Conservation (phyloP, 2,888 invertebrate genomes). For the Dicyrtoma fusca region DNA sequence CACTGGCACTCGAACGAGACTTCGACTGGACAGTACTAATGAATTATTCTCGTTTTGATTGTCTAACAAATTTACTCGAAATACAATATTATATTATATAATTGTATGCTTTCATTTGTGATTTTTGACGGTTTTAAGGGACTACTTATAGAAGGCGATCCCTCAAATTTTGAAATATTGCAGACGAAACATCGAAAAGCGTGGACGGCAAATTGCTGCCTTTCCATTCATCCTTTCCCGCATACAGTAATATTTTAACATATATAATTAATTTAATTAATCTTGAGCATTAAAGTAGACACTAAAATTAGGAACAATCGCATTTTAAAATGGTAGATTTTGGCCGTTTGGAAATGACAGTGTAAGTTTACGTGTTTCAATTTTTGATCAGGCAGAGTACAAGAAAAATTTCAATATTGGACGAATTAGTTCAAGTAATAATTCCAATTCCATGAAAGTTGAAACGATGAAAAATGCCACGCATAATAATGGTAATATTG, state of each 20-base stretch:
- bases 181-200: slow-evolving; percentile 58
- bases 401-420: slow-evolving; percentile 27
- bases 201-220: slow-evolving; percentile 58
- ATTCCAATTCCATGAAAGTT: not conserved
- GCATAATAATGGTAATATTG: too few relatives aligned
- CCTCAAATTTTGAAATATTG: slow-evolving; percentile 57
- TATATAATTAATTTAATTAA: too few relatives aligned
- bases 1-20: slow-evolving; percentile 59
- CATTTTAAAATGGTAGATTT: too few relatives aligned
- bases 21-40: slow-evolving; percentile 59
- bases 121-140: slow-evolving; percentile 58
- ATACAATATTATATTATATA: too few relatives aligned
- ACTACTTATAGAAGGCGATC: slow-evolving; percentile 59
- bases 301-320: too few relatives aligned
- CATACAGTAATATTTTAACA: slow-evolving; percentile 25
- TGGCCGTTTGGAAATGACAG: too few relatives aligned
- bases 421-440: slow-evolving; percentile 9
- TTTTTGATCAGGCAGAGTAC: slow-evolving; percentile 19
- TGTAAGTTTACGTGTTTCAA: not conserved
- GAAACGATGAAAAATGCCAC: not conserved
- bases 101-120: too few relatives aligned
- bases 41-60: too few relatives aligned
- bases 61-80: too few relatives aligned
- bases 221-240: slow-evolving; percentile 55
- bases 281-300: too few relatives aligned